phyloP scores from a whole-genome alignment of 2,888 invertebrate species.

The Sturmia bella region DNA sequence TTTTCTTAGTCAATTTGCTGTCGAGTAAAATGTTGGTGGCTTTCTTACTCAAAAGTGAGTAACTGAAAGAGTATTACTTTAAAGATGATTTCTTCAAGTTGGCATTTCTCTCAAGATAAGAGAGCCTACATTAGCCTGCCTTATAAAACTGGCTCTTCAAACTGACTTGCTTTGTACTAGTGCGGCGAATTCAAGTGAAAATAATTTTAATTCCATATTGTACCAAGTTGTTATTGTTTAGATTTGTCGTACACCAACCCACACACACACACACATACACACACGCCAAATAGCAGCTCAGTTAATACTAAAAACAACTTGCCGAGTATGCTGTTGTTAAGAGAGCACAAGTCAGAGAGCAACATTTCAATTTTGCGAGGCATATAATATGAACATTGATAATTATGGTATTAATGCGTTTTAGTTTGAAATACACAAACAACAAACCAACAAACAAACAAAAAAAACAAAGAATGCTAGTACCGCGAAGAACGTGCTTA shows the following conservation, averaged over 20 bases:
- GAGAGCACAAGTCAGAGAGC: background rate
- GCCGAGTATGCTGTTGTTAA: background rate
- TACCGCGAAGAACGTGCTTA: too few species aligned
- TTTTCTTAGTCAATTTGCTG: background rate
- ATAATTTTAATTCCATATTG: constrained; percentile 51
- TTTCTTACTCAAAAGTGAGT: background rate
- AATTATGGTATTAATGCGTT: constrained; percentile 20
- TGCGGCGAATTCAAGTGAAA: constrained; percentile 48
- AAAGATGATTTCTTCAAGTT: background rate
- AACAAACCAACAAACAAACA: background rate
- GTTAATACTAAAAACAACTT: background rate
- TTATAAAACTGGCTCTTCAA: background rate
- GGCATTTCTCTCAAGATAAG: constrained; percentile 3
- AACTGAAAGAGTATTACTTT: constrained; percentile 4
- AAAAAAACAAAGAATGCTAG: background rate
- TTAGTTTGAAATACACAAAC: background rate
- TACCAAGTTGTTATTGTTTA: constrained; percentile 50
- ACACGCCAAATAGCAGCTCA: background rate
- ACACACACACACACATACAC: background rate
- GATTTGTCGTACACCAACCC: background rate
- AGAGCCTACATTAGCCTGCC: constrained; percentile 1
- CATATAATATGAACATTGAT: constrained; percentile 6
- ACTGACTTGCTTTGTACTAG: background rate
- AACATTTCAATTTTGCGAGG: background rate
- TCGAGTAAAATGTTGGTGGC: background rate